phyloP scores from a whole-genome alignment of 2,113 vertebrate genomes.

The Gnathonemus echidnorhynchus region DNA sequence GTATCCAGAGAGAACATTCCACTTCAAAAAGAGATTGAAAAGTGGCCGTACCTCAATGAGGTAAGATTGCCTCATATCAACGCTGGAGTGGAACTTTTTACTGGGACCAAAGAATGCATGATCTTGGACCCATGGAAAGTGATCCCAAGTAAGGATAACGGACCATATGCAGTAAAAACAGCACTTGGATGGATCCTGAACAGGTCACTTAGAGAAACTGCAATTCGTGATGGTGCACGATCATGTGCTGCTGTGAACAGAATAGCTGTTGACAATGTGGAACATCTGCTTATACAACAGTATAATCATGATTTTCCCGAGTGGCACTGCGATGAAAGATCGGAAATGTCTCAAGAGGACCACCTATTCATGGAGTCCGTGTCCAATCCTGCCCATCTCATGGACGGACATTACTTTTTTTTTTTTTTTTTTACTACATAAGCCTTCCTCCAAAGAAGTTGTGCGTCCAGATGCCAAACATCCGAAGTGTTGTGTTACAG shows the following conservation, averaged over 20 bases:
- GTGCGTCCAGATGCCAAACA: neutral
- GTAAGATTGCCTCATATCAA: conserved; percentile 14
- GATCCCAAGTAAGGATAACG: neutral
- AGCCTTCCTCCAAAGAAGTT: neutral
- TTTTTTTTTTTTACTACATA: too few relatives aligned
- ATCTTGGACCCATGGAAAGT: conserved; percentile 9
- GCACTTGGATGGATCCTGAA: neutral
- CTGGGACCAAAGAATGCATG: neutral
- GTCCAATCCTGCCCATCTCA: neutral
- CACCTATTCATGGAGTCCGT: neutral
- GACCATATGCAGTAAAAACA: neutral
- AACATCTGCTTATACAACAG: conserved; percentile 4
- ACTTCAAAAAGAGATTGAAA: neutral
- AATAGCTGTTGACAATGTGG: neutral
- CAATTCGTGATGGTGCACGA: too few relatives aligned
- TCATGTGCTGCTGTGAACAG: neutral
- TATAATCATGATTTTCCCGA: conserved; percentile 15
- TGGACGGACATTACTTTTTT: conserved; percentile 11
- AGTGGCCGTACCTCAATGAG: conserved; percentile 12
- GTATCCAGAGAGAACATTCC: conserved; percentile 18
- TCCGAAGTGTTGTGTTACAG: neutral
- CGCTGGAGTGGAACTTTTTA: neutral
- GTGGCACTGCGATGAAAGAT: neutral
- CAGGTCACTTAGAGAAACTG: neutral
- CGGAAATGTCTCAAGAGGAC: conserved; percentile 10